Evolutionary conservation across 2,888 invertebrate genomes (phyloP).

Genomic region (Oasisia sp.): DNA sequence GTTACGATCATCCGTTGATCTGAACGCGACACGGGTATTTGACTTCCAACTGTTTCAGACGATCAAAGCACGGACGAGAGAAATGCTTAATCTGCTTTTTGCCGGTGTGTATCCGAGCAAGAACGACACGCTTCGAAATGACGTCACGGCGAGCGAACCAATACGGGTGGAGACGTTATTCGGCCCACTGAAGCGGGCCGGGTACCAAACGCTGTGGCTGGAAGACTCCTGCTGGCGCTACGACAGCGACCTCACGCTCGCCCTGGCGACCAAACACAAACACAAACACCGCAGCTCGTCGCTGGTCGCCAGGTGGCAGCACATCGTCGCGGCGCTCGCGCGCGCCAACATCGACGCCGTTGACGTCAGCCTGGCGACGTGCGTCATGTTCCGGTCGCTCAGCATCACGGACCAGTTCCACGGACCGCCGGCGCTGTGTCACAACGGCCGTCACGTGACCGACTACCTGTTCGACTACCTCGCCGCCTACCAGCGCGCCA

Average conservation of each 20-base stretch:
- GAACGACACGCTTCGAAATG: slow-evolving; percentile 47
- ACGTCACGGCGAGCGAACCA: slow-evolving; percentile 46
- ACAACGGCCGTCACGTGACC: slow-evolving; percentile 51
- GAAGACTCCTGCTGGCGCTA: slow-evolving; percentile 55
- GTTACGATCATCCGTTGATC: slow-evolving; percentile 35
- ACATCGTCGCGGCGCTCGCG: slow-evolving; percentile 40
- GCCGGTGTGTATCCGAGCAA: slow-evolving; percentile 48
- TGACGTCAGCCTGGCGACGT: slow-evolving; percentile 48
- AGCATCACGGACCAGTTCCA: slow-evolving; percentile 50
- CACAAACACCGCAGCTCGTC: neutral
- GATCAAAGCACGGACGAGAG: slow-evolving; percentile 52
- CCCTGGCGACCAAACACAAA: slow-evolving; percentile 37
- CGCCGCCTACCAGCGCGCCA: slow-evolving; percentile 40
- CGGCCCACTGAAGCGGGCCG: slow-evolving; percentile 40
- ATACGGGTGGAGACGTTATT: slow-evolving; percentile 43
- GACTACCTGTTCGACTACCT: slow-evolving; percentile 51
- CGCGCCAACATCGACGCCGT: slow-evolving; percentile 46
- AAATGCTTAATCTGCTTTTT: slow-evolving; percentile 50
- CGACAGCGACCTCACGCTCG: slow-evolving; percentile 53
- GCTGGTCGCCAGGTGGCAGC: slow-evolving; percentile 41
- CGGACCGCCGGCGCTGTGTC: slow-evolving; percentile 51
- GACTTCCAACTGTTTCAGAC: slow-evolving; percentile 54
- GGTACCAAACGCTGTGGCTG: slow-evolving; percentile 51
- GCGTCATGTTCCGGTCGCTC: slow-evolving; percentile 46
- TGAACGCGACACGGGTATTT: slow-evolving; percentile 39